Evolutionary conservation across 2,113 vertebrate genomes (phyloP), one percentile per base, ranked within the genome.

Genomic region (Polyodon spathula): DNA sequence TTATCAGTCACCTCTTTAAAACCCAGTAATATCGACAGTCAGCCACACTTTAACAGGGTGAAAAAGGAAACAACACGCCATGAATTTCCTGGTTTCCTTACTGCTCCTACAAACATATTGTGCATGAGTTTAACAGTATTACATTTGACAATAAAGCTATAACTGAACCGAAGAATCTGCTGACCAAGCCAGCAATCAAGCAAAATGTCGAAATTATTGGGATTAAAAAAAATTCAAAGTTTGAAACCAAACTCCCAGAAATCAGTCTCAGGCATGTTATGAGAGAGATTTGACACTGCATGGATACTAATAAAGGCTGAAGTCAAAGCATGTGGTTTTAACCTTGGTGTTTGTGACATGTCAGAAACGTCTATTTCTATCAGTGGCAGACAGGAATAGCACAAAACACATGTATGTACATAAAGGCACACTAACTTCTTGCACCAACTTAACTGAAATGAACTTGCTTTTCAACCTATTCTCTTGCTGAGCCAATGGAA

Each of bases 361-460:
- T 73, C 72, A 72, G 39, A 76, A 63, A 71, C 80, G 84, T 83
- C 83, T 51, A 8, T 67, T 87, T 73, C 72, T 79, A 84, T 82
- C 78, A 84, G 71, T 42, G 12, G 48, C 53, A 37, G 53, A 55
- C n/a, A 11, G 54, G 60, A 61, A 1, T 54, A 68, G 54, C 71
- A 84, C 81, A 79, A 76, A 83, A 74, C 75, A 76, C 77, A 27
- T 27, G 1, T 27, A 27, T 27, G 80, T 73, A 68, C 27, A 38
- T 58, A 62, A 54, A 61, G 43, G 56, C 62, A 63, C 11, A 44
- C 27, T 53, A 54, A 62, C 10, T 17, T 69, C 54, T 40, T 58
- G 12, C 54, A 66, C 72, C 65, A 73, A 60, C 76, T 77, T 74
- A 76, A n/a, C n/a, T n/a, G n/a, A n/a, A n/a, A n/a, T n/a, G n/a